Percentiles rank a stretch among this genome's conserved stretches.
These are phyloP conservation scores for Phasianus colchicus DNA, from an alignment of 2,113 vertebrate species.

Conservation along the genomic window DNA sequence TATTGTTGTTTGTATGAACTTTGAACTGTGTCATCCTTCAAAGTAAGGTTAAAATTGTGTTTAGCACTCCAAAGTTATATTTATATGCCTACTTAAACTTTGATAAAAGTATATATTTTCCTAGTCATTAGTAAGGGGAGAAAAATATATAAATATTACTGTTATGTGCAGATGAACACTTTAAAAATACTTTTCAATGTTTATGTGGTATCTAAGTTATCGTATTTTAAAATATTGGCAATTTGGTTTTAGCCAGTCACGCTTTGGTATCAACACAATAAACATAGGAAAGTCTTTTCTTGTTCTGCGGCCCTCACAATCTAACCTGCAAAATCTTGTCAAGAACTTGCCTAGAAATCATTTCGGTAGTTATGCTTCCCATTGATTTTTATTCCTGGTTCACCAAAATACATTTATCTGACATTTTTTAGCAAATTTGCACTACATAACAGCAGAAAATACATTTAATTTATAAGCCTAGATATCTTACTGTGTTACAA, in stretches of 20 bases:
- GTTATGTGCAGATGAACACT: not conserved
- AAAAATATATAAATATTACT: not conserved
- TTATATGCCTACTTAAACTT: not conserved
- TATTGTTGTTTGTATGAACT: fast-evolving
- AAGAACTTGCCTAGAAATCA: not conserved
- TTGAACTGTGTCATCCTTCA: not conserved
- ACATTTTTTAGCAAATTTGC: not conserved
- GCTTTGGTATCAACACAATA: not conserved
- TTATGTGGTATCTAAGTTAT: not conserved
- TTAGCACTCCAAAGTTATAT: not conserved
- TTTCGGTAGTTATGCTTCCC: not conserved
- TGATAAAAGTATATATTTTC: not conserved
- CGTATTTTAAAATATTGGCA: not conserved
- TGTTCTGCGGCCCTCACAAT: not conserved
- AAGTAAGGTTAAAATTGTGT: not conserved
- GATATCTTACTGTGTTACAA: not conserved
- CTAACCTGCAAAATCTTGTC: not conserved
- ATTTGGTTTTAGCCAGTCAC: not conserved
- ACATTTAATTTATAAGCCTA: not conserved
- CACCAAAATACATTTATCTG: not conserved
- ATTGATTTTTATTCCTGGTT: not conserved
- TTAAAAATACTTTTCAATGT: not conserved
- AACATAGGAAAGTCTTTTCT: not conserved
- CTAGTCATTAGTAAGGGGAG: not conserved
- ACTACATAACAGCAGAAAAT: not conserved